Base-by-base conservation (phyloP, 1,140 invertebrate genomes). In the Saccostrea glomerata region DNA sequence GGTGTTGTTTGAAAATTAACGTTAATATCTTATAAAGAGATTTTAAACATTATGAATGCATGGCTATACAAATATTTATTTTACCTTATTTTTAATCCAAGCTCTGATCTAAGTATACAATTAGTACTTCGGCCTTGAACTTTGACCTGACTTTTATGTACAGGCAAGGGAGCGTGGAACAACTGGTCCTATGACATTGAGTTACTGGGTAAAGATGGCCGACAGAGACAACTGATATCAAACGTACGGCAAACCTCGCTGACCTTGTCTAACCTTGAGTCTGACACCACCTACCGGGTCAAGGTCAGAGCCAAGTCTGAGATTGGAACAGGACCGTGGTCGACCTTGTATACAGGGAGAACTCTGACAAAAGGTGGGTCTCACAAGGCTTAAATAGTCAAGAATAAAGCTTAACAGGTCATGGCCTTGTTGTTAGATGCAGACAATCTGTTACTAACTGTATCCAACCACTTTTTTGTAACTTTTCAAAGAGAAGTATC, bases 161-260 rank as follows among this genome's bases (percentile, higher is more conserved):
- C 77, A 94, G 94, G 94, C 12, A 84, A 77, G 55, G 97, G 97
- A 0, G 97, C 98, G 0, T 98, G 97, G 96, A 97, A 97, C 91
- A 96, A 97, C 89, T 98, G 98, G 98, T 96, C 96, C 0, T 99
- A 98, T 94, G 97, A 97, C 92, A 95, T 99, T 96, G 96, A 89
- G 96, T 97, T 93, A 47, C 70, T 84, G 25, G 88, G 87, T 60
- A 60, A 54, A 20, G 82, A 86, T 77, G 82, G 88, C 0, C 58
- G 63, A 60, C 63, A 88, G 4, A 89, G 85, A 12, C 83, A 85
- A 12, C 40, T 89, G 58, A 25, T 87, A 55, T 60, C 90, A 63
- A 88, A 66, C 9, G 86, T 85, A 9, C 60, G 86, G 58, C 89
- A 86, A 9, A 23, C 23, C 9, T 66, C 23, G 30, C 70, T 90